phyloP scores from a whole-genome alignment of 2,113 vertebrate species.

The Carettochelys insculpta region DNA sequence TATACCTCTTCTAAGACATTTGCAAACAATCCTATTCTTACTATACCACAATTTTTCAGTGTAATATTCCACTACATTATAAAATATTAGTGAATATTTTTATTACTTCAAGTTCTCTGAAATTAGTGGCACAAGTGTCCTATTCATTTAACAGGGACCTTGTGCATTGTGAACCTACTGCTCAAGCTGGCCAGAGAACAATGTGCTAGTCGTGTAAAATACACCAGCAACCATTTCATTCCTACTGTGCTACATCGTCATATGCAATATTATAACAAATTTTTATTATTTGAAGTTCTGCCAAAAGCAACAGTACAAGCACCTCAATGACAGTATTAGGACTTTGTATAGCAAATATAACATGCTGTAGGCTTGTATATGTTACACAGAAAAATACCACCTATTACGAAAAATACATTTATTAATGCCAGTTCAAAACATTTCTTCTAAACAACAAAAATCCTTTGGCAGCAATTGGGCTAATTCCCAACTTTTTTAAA shows the following conservation, averaged over 20 bases:
- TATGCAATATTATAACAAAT: slow-evolving; percentile 69
- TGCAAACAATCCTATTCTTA: slow-evolving; percentile 14
- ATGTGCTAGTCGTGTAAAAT: slow-evolving; percentile 54
- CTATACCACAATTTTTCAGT: slow-evolving; percentile 6
- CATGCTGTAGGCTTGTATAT: slow-evolving; percentile 29
- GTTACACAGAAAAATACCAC: slow-evolving; percentile 41
- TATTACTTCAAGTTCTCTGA: slow-evolving; percentile 43
- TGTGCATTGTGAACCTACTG: slow-evolving; percentile 58
- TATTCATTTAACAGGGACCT: slow-evolving; percentile 64
- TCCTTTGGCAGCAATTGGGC: neutral
- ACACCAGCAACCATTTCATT: slow-evolving; percentile 39
- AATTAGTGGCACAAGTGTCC: slow-evolving; percentile 49
- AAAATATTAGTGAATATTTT: slow-evolving; percentile 66
- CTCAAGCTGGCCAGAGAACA: slow-evolving; percentile 53
- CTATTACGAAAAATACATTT: slow-evolving; percentile 28
- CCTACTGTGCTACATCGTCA: slow-evolving; percentile 47
- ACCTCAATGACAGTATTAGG: slow-evolving; percentile 54
- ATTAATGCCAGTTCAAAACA: slow-evolving; percentile 41
- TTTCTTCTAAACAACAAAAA: slow-evolving; percentile 15
- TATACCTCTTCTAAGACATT: slow-evolving; percentile 27
- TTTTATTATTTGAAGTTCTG: slow-evolving; percentile 66
- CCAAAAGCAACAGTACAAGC: slow-evolving; percentile 65
- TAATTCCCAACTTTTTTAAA: neutral
- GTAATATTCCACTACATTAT: slow-evolving; percentile 40
- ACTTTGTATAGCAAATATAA: slow-evolving; percentile 65